Evolutionary conservation across 2,113 vertebrate genomes (phyloP).

Genomic region (Hystrix cristata): DNA sequence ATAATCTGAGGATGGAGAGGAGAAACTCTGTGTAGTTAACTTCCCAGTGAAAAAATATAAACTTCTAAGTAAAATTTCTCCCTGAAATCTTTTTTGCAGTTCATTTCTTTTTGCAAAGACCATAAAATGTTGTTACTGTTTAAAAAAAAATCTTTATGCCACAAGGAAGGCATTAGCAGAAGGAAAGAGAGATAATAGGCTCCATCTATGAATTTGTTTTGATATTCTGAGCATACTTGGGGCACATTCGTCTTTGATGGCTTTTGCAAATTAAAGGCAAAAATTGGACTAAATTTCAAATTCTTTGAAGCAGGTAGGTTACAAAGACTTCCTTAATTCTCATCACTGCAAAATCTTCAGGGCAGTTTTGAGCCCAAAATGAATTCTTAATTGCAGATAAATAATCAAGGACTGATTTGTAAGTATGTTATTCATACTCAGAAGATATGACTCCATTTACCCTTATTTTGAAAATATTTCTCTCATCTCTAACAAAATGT

Average conservation of each 20-base stretch:
- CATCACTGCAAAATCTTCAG: background rate
- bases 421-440: background rate
- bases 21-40: background rate
- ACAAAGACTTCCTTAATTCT: background rate
- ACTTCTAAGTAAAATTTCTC: background rate
- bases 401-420: background rate
- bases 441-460: background rate
- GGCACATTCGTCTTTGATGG: constrained; percentile 3
- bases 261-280: constrained; percentile 27
- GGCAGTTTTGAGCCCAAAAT: constrained; percentile 29
- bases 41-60: background rate
- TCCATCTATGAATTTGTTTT: constrained; percentile 3
- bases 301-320: background rate
- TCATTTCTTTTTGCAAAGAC: constrained; percentile 10
- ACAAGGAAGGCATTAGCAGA: background rate
- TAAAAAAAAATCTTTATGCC: background rate
- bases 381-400: constrained; percentile 31
- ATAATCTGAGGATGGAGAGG: background rate
- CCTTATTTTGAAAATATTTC: background rate
- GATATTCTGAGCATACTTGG: background rate
- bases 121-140: constrained; percentile 5
- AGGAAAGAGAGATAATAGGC: background rate
- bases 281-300: constrained; percentile 44
- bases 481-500: constrained; percentile 22
- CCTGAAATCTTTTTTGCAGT: background rate